phyloP scores from a whole-genome alignment of 2,113 vertebrate genomes.

The Electrona antarctica region DNA sequence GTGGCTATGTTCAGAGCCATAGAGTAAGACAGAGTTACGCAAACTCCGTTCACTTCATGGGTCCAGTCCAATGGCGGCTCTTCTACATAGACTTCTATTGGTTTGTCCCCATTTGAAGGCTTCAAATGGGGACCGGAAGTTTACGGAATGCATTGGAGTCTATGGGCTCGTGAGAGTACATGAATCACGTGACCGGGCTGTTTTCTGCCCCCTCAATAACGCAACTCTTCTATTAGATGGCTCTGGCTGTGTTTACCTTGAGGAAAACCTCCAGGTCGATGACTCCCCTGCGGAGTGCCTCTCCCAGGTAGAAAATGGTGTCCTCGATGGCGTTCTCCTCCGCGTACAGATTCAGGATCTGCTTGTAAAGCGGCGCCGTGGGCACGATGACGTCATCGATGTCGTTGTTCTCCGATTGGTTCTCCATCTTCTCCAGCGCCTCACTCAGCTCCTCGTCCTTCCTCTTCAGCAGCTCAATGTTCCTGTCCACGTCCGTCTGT shows the following conservation, averaged over 20 bases:
- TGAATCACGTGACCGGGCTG: no score
- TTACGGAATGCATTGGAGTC: no score
- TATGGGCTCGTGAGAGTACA: no score
- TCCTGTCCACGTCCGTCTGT: conserved; percentile 95
- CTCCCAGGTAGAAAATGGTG: conserved; percentile 98
- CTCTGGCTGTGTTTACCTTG: conserved; percentile 81
- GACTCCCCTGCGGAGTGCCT: conserved; percentile 93
- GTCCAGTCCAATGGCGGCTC: no score
- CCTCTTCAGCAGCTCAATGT: conserved; percentile 95
- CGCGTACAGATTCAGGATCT: conserved; percentile 97
- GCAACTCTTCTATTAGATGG: no score
- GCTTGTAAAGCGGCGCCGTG: conserved; percentile 96
- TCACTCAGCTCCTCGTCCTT: conserved; percentile 97
- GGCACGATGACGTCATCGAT: conserved; percentile 98
- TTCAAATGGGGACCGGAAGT: no score
- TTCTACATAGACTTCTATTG: no score
- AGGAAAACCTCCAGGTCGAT: conserved; percentile 98
- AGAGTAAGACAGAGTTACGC: no score
- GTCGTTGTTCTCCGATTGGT: conserved; percentile 97
- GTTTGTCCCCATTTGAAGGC: no score
- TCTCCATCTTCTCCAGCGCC: conserved; percentile 98
- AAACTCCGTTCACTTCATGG: no score
- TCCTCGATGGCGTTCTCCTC: conserved; percentile 99
- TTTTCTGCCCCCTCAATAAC: no score
- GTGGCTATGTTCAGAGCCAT: no score